Evolutionary conservation across 2,888 invertebrate species (phyloP).

Genomic region (Alsophila aescularia): DNA sequence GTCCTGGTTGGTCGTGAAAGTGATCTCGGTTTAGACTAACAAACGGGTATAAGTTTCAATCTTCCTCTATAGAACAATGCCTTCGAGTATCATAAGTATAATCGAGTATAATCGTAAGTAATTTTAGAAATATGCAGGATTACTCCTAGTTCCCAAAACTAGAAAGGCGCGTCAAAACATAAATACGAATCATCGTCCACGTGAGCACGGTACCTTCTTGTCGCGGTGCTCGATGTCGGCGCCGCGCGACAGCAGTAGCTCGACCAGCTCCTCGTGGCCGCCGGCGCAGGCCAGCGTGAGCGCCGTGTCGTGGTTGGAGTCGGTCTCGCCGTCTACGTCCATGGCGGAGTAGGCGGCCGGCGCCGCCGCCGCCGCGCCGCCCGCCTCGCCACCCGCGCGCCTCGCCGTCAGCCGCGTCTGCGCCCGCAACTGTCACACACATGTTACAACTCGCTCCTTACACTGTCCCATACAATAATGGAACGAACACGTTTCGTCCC

Average conservation of each 20-base stretch:
- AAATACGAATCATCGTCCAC: too few relatives aligned
- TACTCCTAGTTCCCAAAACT: too few relatives aligned
- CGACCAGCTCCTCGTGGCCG: constrained; percentile 98
- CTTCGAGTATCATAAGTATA: too few relatives aligned
- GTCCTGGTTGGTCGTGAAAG: too few relatives aligned
- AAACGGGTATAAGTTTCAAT: too few relatives aligned
- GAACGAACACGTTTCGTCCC: too few relatives aligned
- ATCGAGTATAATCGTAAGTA: too few relatives aligned
- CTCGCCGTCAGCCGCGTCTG: constrained; percentile 63
- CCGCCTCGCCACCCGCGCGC: constrained; percentile 44
- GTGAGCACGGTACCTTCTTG: constrained; percentile 86
- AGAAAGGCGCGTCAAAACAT: too few relatives aligned
- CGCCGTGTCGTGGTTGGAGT: constrained; percentile 99
- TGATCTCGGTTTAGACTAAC: too few relatives aligned
- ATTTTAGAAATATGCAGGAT: too few relatives aligned
- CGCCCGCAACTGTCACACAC: constrained; percentile 4
- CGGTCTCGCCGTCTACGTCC: constrained; percentile 99
- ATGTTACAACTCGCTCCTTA: background rate
- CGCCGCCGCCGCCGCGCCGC: constrained; percentile 50
- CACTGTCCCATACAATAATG: too few relatives aligned
- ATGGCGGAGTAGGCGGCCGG: constrained; percentile 88
- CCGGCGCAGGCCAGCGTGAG: constrained; percentile 98
- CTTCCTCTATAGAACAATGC: too few relatives aligned
- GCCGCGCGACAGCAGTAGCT: constrained; percentile 94
- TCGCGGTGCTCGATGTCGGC: constrained; percentile 99